Evolutionary conservation across 2,888 invertebrate genomes (phyloP).

Genomic region (Napeogenes inachia): DNA sequence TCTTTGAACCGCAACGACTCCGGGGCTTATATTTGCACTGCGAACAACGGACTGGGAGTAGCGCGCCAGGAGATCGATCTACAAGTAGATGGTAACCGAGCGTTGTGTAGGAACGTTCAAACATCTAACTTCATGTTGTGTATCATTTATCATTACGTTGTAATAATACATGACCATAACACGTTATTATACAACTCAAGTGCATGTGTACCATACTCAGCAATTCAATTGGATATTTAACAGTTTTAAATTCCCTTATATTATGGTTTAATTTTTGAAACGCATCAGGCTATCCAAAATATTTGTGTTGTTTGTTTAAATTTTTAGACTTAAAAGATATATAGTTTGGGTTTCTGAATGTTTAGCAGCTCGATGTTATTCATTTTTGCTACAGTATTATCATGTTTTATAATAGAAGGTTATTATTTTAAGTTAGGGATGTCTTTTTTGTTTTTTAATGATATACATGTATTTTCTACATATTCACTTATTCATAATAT

Average conservation of each 20-base stretch:
- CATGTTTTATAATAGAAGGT: no score
- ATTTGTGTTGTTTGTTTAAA: slow-evolving; percentile 28
- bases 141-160: no score
- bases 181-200: no score
- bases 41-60: slow-evolving; percentile 85
- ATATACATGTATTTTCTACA: no score
- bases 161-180: no score
- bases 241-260: slow-evolving; percentile 33
- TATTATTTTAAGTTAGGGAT: no score
- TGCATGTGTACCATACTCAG: no score
- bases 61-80: slow-evolving; percentile 84
- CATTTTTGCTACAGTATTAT: slow-evolving; percentile 7
- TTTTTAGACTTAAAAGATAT: slow-evolving; percentile 42
- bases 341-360: slow-evolving; percentile 33
- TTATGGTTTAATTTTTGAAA: neutral
- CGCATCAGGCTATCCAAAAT: slow-evolving; percentile 18
- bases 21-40: slow-evolving; percentile 91
- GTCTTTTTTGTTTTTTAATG: no score
- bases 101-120: no score
- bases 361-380: slow-evolving; percentile 7
- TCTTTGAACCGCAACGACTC: slow-evolving; percentile 87
- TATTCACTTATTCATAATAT: no score
- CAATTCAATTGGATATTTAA: slow-evolving; percentile 19
- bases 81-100: slow-evolving; percentile 83
- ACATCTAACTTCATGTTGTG: no score